Percentiles rank a stretch among this genome's conserved stretches.
Evolutionary conservation across 2,113 vertebrate genomes (phyloP).

Genomic region (Zeus faber): DNA sequence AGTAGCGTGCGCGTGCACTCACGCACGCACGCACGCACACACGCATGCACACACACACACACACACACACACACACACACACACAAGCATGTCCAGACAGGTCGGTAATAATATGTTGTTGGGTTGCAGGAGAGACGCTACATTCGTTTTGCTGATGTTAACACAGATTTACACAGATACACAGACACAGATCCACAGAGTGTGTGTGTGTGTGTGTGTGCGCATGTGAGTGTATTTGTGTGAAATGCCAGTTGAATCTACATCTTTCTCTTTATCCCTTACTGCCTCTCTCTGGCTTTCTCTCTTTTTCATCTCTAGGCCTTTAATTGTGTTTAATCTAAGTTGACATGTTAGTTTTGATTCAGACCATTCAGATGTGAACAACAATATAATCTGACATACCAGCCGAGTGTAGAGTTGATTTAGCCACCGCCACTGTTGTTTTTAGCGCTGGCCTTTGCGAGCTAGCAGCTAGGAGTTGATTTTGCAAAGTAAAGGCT

Average conservation of each 20-base stretch:
- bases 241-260: too few species aligned
- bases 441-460: conserved; percentile 1
- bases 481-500: too few species aligned
- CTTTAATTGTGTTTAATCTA: conserved; percentile 31
- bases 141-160: conserved; percentile 32
- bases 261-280: too few species aligned
- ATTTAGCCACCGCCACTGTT: conserved; percentile 20
- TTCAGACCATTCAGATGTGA: conserved; percentile 27
- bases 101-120: conserved; percentile 43
- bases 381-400: conserved; percentile 28
- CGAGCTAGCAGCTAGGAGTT: too few species aligned
- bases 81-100: conserved; percentile 19
- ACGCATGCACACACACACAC: conserved; percentile 2
- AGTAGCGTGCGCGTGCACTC: not conserved
- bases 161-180: not conserved
- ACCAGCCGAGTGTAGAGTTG: conserved; percentile 27
- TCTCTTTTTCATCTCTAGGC: too few species aligned
- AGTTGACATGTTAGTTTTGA: conserved; percentile 64
- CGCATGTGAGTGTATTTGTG: too few species aligned
- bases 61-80: conserved; percentile 12
- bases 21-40: not conserved
- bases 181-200: not conserved
- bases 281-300: too few species aligned
- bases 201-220: too few species aligned
- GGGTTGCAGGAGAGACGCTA: conserved; percentile 19